Evolutionary conservation across 2,113 vertebrate genomes (phyloP).

Genomic region (Hydropotes inermis): DNA sequence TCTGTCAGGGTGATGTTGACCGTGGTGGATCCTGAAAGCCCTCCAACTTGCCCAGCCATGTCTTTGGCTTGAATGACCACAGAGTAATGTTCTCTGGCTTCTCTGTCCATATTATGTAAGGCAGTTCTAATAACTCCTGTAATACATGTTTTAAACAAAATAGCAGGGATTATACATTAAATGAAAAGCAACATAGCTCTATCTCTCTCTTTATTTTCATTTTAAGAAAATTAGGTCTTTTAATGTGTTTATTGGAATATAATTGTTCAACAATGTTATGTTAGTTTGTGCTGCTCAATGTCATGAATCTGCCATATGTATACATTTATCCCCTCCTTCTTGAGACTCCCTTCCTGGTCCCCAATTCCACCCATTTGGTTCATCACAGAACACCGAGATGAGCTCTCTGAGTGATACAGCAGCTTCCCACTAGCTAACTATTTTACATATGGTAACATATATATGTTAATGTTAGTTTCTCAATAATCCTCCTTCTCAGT

Average conservation of each 20-base stretch:
- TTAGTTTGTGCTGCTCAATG: neutral
- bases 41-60: slow-evolving; percentile 98
- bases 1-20: slow-evolving; percentile 97
- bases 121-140: slow-evolving; percentile 97
- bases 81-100: slow-evolving; percentile 96
- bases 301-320: neutral
- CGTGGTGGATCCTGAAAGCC: slow-evolving; percentile 95
- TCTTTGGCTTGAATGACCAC: slow-evolving; percentile 99
- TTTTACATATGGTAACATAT: neutral
- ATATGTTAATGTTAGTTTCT: neutral
- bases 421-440: neutral
- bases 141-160: slow-evolving; percentile 24
- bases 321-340: neutral
- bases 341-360: neutral
- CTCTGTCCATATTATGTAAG: slow-evolving; percentile 96
- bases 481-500: neutral
- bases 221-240: neutral
- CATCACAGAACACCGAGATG: neutral
- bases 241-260: neutral
- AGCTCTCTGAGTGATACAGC: neutral
- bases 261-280: neutral
- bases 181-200: neutral
- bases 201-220: neutral
- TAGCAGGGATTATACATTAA: neutral
- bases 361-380: neutral